Evolutionary conservation across 1,140 invertebrate genomes (phyloP).

Genomic region (Drosophila parabipectinata): DNA sequence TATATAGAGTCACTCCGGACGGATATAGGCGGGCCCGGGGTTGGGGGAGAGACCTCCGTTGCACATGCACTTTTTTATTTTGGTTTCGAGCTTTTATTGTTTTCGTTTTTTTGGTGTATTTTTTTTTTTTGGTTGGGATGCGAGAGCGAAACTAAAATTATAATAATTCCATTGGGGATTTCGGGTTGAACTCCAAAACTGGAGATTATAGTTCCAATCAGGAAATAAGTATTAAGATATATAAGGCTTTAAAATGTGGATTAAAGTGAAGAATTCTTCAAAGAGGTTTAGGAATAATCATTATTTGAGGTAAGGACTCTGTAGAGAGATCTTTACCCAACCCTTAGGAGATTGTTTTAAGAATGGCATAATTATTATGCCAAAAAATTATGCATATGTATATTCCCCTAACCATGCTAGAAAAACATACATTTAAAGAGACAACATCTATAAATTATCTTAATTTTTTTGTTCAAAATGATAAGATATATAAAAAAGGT

Average conservation of each 20-base stretch:
- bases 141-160: conserved; percentile 64
- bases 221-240: not conserved
- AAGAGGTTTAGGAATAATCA: too few relatives aligned
- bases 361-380: too few relatives aligned
- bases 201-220: not conserved
- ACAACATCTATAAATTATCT: not conserved
- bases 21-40: conserved; percentile 10
- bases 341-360: too few relatives aligned
- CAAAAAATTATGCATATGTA: too few relatives aligned
- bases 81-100: conserved; percentile 37
- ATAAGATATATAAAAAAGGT: not conserved
- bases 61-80: conserved; percentile 76
- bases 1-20: conserved; percentile 21
- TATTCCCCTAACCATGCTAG: too few relatives aligned
- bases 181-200: not conserved
- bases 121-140: conserved; percentile 57
- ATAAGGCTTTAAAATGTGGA: too few relatives aligned
- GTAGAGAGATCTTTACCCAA: too few relatives aligned
- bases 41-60: conserved; percentile 59
- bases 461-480: not conserved
- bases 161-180: conserved; percentile 45
- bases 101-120: conserved; percentile 43
- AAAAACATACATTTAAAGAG: not conserved
- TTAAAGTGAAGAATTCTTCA: too few relatives aligned
- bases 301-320: too few relatives aligned